phyloP scores from a whole-genome alignment of 2,888 invertebrate species.

The Hyalella azteca region DNA sequence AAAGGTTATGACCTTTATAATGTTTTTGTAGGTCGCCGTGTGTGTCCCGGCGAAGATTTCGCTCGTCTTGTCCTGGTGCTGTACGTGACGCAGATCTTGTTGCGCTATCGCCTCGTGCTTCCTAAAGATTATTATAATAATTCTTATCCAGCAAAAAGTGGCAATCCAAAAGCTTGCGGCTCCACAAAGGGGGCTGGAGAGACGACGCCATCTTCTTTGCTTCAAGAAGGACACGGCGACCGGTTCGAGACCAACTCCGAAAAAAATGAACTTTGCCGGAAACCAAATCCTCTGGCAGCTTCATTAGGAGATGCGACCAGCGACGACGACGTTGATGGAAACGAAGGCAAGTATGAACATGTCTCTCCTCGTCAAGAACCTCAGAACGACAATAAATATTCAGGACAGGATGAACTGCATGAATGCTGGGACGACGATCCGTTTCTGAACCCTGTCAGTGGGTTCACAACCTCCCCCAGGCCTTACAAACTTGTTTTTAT shows the following conservation, averaged over 20 bases:
- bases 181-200: too few species aligned
- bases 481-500: slow-evolving; percentile 66
- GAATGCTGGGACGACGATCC: slow-evolving; percentile 38
- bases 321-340: not conserved
- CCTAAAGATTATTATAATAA: slow-evolving; percentile 20
- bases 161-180: not conserved
- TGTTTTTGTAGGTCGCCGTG: slow-evolving; percentile 73
- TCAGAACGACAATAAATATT: not conserved
- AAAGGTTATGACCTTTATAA: too few species aligned
- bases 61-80: slow-evolving; percentile 75
- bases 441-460: slow-evolving; percentile 69
- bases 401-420: not conserved
- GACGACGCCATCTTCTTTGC: not conserved
- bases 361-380: not conserved
- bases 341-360: not conserved
- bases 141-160: slow-evolving; percentile 4
- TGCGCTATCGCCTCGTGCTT: slow-evolving; percentile 67
- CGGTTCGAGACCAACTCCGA: not conserved
- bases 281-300: not conserved
- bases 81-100: slow-evolving; percentile 71
- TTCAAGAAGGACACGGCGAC: not conserved
- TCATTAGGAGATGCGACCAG: not conserved
- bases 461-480: slow-evolving; percentile 76
- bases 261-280: not conserved
- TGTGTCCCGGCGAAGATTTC: slow-evolving; percentile 84